Evolutionary conservation across 2,888 invertebrate species (phyloP).

Genomic region (Tiphia femorata): DNA sequence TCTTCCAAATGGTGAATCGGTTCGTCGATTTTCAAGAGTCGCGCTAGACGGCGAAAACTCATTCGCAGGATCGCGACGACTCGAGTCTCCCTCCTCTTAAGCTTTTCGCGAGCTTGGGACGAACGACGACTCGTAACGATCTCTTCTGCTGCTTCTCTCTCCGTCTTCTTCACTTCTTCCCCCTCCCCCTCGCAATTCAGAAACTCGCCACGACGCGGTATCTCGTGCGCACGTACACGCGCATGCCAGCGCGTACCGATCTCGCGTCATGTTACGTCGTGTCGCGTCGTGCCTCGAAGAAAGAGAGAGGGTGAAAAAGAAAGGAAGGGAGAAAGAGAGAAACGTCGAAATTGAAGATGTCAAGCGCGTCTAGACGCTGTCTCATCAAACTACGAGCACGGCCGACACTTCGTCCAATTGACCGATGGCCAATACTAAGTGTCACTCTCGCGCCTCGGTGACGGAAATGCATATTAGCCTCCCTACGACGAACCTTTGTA

Average conservation of each 20-base stretch:
- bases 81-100: too few relatives aligned
- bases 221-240: background rate
- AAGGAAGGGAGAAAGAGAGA: constrained; percentile 33
- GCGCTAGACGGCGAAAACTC: background rate
- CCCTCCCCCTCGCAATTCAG: too few relatives aligned
- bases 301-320: too few relatives aligned
- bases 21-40: background rate
- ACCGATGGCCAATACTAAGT: constrained; percentile 58
- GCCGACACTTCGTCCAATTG: constrained; percentile 63
- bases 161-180: too few relatives aligned
- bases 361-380: constrained; percentile 63
- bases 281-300: constrained; percentile 32
- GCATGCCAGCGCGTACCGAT: constrained; percentile 15
- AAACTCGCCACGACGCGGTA: background rate
- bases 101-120: too few relatives aligned
- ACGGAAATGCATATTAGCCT: constrained; percentile 63
- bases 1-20: too few relatives aligned
- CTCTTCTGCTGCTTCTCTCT: too few relatives aligned
- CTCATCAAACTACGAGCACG: constrained; percentile 56
- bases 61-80: too few relatives aligned
- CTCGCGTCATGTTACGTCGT: constrained; percentile 20
- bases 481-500: constrained; percentile 41
- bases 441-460: constrained; percentile 42
- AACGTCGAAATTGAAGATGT: constrained; percentile 49
- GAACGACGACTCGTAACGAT: too few relatives aligned